Conservation (phyloP, 2,888 invertebrate genomes). For the Tachystola acroxantha region DNA sequence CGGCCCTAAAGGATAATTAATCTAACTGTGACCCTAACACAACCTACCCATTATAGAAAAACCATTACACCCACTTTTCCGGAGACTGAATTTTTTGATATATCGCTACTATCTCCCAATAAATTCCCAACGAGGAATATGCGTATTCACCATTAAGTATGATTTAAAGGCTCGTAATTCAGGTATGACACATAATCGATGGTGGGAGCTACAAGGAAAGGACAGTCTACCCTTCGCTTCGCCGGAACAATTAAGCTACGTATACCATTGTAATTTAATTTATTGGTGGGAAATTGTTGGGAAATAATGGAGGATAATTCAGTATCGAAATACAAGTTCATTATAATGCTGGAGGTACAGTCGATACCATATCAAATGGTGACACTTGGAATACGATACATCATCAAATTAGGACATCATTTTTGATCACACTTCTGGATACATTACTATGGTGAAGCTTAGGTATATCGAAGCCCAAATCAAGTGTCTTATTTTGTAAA, state of each 20-base stretch:
- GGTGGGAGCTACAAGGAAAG: slow-evolving; percentile 41
- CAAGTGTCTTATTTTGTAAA: no score
- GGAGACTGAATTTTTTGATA: slow-evolving; percentile 43
- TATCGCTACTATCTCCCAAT: slow-evolving; percentile 53
- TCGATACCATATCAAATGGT: no score
- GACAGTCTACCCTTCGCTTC: slow-evolving; percentile 28
- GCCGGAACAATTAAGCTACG: slow-evolving; percentile 17
- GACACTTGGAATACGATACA: no score
- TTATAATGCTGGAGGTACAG: no score
- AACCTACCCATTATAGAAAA: slow-evolving; percentile 3
- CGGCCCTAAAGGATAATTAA: no score
- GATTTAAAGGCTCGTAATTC: slow-evolving; percentile 64
- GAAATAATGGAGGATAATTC: not conserved
- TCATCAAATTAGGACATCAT: no score
- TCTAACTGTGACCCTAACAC: no score
- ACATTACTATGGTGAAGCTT: no score
- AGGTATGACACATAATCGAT: slow-evolving; percentile 56
- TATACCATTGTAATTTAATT: slow-evolving; percentile 8
- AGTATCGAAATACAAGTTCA: no score
- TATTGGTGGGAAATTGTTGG: slow-evolving; percentile 6
- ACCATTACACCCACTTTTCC: slow-evolving; percentile 34
- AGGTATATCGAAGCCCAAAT: no score
- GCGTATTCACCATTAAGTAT: slow-evolving; percentile 67
- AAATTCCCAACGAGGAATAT: slow-evolving; percentile 62
- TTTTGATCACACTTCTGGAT: no score